Evolutionary conservation across 2,888 invertebrate genomes (phyloP).

Genomic region (Phaedon cochleariae): DNA sequence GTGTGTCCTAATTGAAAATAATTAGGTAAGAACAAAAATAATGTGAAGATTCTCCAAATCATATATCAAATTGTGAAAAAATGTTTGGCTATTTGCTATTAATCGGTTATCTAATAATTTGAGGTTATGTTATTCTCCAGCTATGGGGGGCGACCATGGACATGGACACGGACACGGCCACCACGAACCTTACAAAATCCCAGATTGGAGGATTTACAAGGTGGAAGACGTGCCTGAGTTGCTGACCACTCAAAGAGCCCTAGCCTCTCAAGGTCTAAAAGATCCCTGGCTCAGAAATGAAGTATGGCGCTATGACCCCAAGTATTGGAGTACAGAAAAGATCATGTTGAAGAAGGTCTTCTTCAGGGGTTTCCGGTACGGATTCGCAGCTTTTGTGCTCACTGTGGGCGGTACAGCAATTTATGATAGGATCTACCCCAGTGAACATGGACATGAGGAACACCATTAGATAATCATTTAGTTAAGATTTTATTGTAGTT

Average conservation of each 20-base stretch:
- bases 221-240: slow-evolving; percentile 75
- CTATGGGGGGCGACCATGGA: slow-evolving; percentile 52
- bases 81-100: no score
- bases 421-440: slow-evolving; percentile 54
- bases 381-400: slow-evolving; percentile 68
- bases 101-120: no score
- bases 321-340: slow-evolving; percentile 68
- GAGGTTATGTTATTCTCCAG: no score
- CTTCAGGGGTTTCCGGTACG: slow-evolving; percentile 73
- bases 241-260: slow-evolving; percentile 69
- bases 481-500: slow-evolving; percentile 17
- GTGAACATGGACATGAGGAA: slow-evolving; percentile 64
- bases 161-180: slow-evolving; percentile 65
- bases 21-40: no score
- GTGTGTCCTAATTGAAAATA: no score
- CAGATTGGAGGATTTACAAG: slow-evolving; percentile 77
- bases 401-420: slow-evolving; percentile 63
- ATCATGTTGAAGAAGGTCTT: slow-evolving; percentile 60
- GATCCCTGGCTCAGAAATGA: slow-evolving; percentile 93
- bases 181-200: slow-evolving; percentile 71
- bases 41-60: no score
- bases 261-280: slow-evolving; percentile 76
- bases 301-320: slow-evolving; percentile 79
- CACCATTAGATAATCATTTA: slow-evolving; percentile 21
- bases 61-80: no score